phyloP scores from a whole-genome alignment of 2,113 vertebrate genomes.

The Xenopus laevis region DNA sequence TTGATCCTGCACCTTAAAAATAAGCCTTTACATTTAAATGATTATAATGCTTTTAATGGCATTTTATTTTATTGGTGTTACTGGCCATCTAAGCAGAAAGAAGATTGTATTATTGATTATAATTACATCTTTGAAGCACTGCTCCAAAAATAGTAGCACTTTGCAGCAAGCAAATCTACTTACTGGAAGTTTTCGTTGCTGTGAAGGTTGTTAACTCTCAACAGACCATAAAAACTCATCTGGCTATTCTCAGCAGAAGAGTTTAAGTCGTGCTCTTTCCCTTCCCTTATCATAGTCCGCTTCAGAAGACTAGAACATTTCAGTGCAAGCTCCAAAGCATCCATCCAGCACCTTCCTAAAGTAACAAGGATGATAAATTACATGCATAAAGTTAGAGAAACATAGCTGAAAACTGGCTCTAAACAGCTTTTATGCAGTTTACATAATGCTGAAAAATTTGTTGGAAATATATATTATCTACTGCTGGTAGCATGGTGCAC shows the following conservation, averaged over 20 bases:
- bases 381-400: too few relatives aligned
- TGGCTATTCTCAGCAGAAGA: constrained; percentile 79
- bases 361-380: constrained; percentile 19
- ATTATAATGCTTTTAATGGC: too few relatives aligned
- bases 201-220: constrained; percentile 89
- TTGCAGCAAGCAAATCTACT: constrained; percentile 53
- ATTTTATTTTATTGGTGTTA: too few relatives aligned
- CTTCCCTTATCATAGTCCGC: constrained; percentile 96
- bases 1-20: too few relatives aligned
- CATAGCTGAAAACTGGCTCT: too few relatives aligned
- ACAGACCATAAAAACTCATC: constrained; percentile 88
- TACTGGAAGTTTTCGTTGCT: constrained; percentile 82
- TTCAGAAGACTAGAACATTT: constrained; percentile 95
- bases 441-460: not conserved
- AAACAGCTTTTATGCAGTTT: too few relatives aligned
- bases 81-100: too few relatives aligned
- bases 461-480: too few relatives aligned
- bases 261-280: constrained; percentile 85
- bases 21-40: too few relatives aligned
- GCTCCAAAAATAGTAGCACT: not conserved
- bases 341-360: constrained; percentile 97
- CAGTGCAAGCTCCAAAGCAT: constrained; percentile 93
- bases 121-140: not conserved
- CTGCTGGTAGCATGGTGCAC: too few relatives aligned
- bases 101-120: too few relatives aligned